These are phyloP conservation scores for Lordiphosa clarofinis DNA, from an alignment of 1,140 invertebrate species.

Conservation along the genomic window DNA sequence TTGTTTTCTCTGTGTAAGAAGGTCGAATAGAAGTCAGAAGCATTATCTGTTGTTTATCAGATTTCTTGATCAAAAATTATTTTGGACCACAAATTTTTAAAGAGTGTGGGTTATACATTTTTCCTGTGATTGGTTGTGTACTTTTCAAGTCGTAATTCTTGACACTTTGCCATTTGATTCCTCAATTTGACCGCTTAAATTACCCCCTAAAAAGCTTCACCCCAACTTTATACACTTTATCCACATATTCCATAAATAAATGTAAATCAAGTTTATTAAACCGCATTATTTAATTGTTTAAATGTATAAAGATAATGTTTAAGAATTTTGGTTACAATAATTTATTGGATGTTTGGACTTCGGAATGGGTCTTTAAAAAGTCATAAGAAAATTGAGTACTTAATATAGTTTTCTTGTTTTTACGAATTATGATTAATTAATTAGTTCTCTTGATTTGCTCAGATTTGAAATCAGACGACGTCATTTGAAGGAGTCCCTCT, in stretches of 20 bases:
- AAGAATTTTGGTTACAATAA: slow-evolving; percentile 65
- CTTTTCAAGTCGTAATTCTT: no score
- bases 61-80: no score
- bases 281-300: slow-evolving; percentile 32
- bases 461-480: slow-evolving; percentile 49
- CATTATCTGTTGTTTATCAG: no score
- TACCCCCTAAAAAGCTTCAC: not conserved
- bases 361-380: slow-evolving; percentile 47
- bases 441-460: slow-evolving; percentile 40
- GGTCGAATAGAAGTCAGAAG: no score
- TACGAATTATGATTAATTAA: slow-evolving; percentile 36
- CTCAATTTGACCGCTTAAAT: no score
- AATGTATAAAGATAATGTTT: slow-evolving; percentile 48
- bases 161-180: no score
- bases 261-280: slow-evolving; percentile 53
- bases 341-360: slow-evolving; percentile 45
- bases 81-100: no score
- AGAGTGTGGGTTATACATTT: no score
- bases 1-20: no score
- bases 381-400: slow-evolving; percentile 60
- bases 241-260: slow-evolving; percentile 36
- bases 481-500: slow-evolving; percentile 37
- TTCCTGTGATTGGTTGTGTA: no score
- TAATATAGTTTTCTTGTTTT: slow-evolving; percentile 49
- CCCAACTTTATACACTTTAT: slow-evolving; percentile 3